phyloP scores from a whole-genome alignment of 2,113 vertebrate genomes.

The Pipra filicauda region DNA sequence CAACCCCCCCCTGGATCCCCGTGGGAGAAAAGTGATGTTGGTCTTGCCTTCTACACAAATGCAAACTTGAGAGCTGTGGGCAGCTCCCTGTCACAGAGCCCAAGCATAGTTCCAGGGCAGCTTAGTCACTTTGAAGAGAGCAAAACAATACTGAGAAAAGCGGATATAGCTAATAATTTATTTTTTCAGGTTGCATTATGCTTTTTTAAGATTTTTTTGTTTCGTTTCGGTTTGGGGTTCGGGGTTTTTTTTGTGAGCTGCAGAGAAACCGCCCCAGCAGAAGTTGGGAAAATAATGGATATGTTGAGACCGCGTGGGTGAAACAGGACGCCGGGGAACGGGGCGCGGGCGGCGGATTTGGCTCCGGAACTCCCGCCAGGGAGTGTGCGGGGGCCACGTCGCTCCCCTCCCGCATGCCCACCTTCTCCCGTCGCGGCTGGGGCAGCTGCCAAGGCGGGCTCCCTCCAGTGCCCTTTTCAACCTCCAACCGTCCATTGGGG shows the following conservation, averaged over 20 bases:
- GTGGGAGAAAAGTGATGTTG: neutral
- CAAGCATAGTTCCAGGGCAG: neutral
- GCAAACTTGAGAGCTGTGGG: neutral
- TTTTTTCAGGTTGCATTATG: neutral
- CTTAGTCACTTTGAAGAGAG: neutral
- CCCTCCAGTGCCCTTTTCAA: neutral
- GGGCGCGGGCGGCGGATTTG: fast-evolving
- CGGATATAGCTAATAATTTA: fast-evolving
- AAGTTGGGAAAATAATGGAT: fast-evolving
- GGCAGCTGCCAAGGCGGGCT: neutral
- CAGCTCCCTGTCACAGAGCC: neutral
- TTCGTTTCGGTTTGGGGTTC: neutral
- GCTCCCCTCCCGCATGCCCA: neutral
- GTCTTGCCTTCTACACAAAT: fast-evolving
- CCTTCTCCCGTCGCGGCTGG: no score
- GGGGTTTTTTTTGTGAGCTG: neutral
- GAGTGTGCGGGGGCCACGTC: fast-evolving
- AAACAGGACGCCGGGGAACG: fast-evolving
- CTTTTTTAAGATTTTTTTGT: neutral
- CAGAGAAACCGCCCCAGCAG: neutral
- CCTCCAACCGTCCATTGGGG: neutral
- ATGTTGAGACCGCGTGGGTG: fast-evolving
- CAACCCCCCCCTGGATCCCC: fast-evolving
- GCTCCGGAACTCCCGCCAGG: fast-evolving
- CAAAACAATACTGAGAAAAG: neutral